These are phyloP conservation scores for Edolisoma coerulescens DNA, from an alignment of 2,113 vertebrate species.

Conservation along the genomic window DNA sequence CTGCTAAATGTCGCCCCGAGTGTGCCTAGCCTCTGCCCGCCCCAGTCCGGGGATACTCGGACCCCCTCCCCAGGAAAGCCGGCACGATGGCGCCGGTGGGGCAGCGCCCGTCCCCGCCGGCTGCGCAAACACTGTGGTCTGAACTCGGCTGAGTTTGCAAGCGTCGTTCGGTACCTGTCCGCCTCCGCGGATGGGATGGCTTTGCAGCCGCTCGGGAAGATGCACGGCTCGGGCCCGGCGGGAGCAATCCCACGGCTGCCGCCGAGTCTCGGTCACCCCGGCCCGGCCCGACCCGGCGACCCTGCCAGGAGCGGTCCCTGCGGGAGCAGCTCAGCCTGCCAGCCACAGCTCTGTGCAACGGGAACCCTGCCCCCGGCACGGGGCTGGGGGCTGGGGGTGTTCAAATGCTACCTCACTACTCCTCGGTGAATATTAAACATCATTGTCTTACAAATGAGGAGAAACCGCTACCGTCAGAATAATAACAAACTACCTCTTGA, in stretches of 20 bases:
- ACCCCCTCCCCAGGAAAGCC: not conserved
- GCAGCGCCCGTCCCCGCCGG: not conserved
- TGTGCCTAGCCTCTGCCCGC: not conserved
- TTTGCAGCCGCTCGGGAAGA: not conserved
- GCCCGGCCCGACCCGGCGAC: too few species aligned
- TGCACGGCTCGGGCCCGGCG: not conserved
- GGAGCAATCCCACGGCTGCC: not conserved
- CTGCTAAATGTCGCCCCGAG: not conserved
- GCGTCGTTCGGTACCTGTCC: not conserved
- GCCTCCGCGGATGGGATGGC: not conserved
- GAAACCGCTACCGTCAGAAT: not conserved
- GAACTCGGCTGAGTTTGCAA: not conserved
- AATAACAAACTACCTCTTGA: not conserved
- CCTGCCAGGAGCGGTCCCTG: not conserved
- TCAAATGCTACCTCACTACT: not conserved
- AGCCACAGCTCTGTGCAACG: not conserved
- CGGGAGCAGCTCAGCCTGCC: not conserved
- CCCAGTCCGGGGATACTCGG: not conserved
- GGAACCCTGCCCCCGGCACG: not conserved
- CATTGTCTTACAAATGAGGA: slow-evolving; percentile 14
- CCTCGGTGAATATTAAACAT: slow-evolving; percentile 26
- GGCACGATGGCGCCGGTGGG: not conserved
- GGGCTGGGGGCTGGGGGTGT: not conserved
- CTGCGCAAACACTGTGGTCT: not conserved
- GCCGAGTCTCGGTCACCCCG: too few species aligned